Base-by-base conservation (phyloP, 1,140 invertebrate species). In the Triops cancriformis region DNA sequence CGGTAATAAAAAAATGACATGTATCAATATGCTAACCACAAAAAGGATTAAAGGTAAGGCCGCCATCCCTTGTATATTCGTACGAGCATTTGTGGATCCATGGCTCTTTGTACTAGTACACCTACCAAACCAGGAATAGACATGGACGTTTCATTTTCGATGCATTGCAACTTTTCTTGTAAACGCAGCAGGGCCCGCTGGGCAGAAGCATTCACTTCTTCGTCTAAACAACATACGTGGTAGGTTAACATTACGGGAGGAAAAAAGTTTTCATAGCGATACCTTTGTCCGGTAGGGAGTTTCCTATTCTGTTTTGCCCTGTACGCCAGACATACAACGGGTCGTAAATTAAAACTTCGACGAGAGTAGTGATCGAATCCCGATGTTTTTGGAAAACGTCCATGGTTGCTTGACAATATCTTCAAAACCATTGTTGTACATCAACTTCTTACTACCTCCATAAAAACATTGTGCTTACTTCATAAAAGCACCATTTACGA, bases 301-400 rank as follows among this genome's bases (percentile, higher is more conserved):
- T 81, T 18, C 80, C 81, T 0, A 84, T 85, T 79, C 85, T 86
- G 14, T 76, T 79, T 41, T 87, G 86, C 1, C 89, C 89, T 9
- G 93, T 87, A 10, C 89, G 90, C 96, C 96, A 98, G 9, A 89
- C 88, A 84, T 96, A 95, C 2, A 97, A 86, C 0, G 96, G 96
- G 87, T 98, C 96, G 82, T 96, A 95, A n/a, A 98, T 86, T 12
- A 98, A 84, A 14, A 98, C 96, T 85, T 96, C 93, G 72, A 98
- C 87, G 77, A 98, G 92, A 6, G 95, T 96, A 74, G 93, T 85
- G 78, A 98, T 88, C 7, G 92, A 92, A 80, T 95, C 92, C 80
- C 90, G 88, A 82, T 94, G 92, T 73, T 91, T 86, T 18, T 93
- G 87, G 77, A 98, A 86, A 18, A 97, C 90, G 79, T 90, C 88